Percentiles rank a stretch among this genome's conserved stretches.
Conservation (phyloP, 1,140 invertebrate genomes). For the Branchinecta lindahli region DNA sequence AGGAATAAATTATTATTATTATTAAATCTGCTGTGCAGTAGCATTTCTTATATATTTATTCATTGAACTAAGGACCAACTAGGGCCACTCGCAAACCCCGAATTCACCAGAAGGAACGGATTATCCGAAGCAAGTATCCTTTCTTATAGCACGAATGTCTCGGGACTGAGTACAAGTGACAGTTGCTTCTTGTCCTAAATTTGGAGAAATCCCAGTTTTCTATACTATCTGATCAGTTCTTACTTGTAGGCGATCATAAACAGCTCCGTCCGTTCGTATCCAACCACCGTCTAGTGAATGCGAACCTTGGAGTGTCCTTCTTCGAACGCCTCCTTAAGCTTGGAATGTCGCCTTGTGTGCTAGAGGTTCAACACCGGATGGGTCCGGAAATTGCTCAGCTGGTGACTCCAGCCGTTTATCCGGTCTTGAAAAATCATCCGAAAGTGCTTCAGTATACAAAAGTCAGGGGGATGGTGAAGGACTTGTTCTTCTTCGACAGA, state of each 20-base stretch:
- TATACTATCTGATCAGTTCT: constrained; percentile 29
- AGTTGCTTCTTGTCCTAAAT: no score
- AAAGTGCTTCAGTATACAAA: background rate
- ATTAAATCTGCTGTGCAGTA: no score
- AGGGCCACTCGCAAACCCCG: no score
- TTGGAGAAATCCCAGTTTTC: no score
- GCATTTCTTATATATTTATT: no score
- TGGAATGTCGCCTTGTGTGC: constrained; percentile 13
- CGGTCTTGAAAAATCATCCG: constrained; percentile 11
- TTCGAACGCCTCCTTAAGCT: constrained; percentile 28
- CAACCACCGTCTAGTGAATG: constrained; percentile 22
- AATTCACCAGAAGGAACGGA: no score
- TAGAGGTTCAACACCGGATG: constrained; percentile 23
- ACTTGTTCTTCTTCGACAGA: constrained; percentile 12
- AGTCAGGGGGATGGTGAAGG: background rate
- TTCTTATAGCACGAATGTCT: no score
- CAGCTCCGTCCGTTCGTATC: constrained; percentile 26
- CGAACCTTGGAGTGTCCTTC: constrained; percentile 26
- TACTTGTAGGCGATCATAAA: constrained; percentile 30
- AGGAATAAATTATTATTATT: no score
- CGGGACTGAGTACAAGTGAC: no score
- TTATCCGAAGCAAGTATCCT: no score
- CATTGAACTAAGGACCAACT: no score
- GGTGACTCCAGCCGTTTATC: constrained; percentile 18
- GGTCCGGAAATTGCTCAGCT: constrained; percentile 24